Base-by-base conservation (phyloP, 2,113 vertebrate species). In the Tachysurus vachellii region DNA sequence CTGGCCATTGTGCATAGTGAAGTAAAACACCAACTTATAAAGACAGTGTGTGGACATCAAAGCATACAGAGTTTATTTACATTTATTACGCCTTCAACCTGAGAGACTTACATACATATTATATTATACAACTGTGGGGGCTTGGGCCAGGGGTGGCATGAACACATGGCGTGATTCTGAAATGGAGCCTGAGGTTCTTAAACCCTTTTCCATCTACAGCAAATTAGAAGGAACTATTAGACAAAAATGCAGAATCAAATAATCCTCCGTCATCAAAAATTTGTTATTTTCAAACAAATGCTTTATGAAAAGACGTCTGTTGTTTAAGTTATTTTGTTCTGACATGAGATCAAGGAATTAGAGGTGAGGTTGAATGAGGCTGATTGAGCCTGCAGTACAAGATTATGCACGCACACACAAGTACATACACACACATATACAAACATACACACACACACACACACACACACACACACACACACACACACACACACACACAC, bases 281-380 rank as follows among this genome's bases (percentile, higher is more conserved):
- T 77, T 89, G 89, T 1, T 91, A 87, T 83, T 87, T 91, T 71
- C 82, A 89, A 76, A 91, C 84, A 79, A 23, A 85, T 23, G 44
- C 66, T 75, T 91, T 92, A 16, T 85, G 87, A 91, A 88, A 86
- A 91, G 54, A 87, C 88, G 88, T 90, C 89, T 93, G 90, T 85
- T 94, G 91, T 94, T 94, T 92, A 92, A 88, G 88, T 91, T 91
- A 89, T 76, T 54, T n/a, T 11, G 13, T 82, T 50, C 42, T 94
- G 93, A 90, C 89, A 14, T 53, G 50, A 36, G 91, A 91, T 92
- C 90, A 94, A 93, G 91, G 90, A 87, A 87, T 92, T 91, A 92
- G 86, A 90, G 79, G 85, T 86, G 83, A 73, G 83, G 86, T 80
- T 88, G 56, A 87, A 90, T 86, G 88, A 88, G 76, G 82, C 87